Evolutionary conservation across 2,113 vertebrate species (phyloP).

Genomic region (Notarius lentiginosus): DNA sequence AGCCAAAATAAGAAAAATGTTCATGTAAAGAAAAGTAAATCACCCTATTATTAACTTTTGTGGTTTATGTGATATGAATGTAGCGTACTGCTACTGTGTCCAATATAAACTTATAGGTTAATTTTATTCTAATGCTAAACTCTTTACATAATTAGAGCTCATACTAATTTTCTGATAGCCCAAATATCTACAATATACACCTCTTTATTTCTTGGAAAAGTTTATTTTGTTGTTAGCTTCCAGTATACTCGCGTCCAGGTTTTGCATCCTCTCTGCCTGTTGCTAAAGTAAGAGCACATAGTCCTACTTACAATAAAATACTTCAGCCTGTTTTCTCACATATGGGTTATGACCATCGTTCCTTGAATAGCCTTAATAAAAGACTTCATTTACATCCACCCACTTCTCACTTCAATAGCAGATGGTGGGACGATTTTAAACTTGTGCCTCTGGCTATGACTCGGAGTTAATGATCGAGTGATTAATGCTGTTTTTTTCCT

Average conservation of each 20-base stretch:
- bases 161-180: background rate
- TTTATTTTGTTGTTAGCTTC: background rate
- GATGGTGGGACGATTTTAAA: conserved; percentile 49
- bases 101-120: background rate
- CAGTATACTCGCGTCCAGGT: background rate
- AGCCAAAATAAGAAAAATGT: background rate
- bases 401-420: conserved; percentile 34
- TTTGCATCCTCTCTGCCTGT: background rate
- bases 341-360: background rate
- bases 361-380: conserved; percentile 2
- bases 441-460: conserved; percentile 16
- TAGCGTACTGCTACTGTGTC: background rate
- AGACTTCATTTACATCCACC: conserved; percentile 5
- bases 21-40: background rate
- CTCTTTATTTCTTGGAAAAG: background rate
- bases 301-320: background rate
- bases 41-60: background rate
- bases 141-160: background rate
- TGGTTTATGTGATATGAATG: background rate
- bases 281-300: background rate
- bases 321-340: background rate
- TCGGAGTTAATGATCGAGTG: conserved; percentile 41
- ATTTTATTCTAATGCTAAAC: background rate
- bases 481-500: conserved; percentile 47
- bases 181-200: background rate